phyloP scores from a whole-genome alignment of 2,113 vertebrate species.

The human (Homo sapiens) region GRCh38 chr9:117126001-117126500 shows the following conservation, averaged over 20 bases:
- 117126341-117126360: too few relatives aligned
- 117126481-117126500: not conserved
- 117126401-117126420: not conserved
- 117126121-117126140: slow-evolving; percentile 63
- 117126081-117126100: slow-evolving; percentile 66
- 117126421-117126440: not conserved
- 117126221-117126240: not conserved
- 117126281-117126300: not conserved
- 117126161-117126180: not conserved
- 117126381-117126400: not conserved
- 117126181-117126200: not conserved
- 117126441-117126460: not conserved
- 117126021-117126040: not conserved
- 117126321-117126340: not conserved
- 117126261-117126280: not conserved
- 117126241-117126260: not conserved
- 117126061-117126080: slow-evolving; percentile 57
- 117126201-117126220: not conserved
- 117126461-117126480: not conserved
- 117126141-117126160: slow-evolving; percentile 43
- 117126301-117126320: not conserved
- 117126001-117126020: not conserved
- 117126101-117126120: slow-evolving; percentile 72
- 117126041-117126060: not conserved
- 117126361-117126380: not conserved